Evolutionary conservation across 1,140 invertebrate genomes (phyloP).

Genomic region (Diprion similis): DNA sequence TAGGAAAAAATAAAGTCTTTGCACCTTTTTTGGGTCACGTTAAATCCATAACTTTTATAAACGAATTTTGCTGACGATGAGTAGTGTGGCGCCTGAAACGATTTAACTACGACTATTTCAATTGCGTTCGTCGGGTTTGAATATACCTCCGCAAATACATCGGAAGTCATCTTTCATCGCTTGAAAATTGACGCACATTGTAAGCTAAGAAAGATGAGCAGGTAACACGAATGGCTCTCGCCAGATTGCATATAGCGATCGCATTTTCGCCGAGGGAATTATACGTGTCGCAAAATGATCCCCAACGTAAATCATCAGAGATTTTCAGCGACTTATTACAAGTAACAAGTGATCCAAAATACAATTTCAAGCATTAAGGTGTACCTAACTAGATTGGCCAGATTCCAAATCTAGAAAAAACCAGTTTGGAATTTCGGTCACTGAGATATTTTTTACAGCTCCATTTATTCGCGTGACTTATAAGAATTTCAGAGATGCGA

Average conservation of each 20-base stretch:
- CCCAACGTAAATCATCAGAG: no score
- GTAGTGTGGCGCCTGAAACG: neutral
- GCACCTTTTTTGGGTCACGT: neutral
- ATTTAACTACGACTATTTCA: neutral
- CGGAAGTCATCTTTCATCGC: slow-evolving; percentile 11
- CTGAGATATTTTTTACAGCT: no score
- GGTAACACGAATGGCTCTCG: neutral
- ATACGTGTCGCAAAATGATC: no score
- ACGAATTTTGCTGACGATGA: neutral
- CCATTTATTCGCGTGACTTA: no score
- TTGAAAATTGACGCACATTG: neutral
- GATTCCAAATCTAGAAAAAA: neutral
- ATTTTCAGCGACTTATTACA: no score
- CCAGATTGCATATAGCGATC: no score
- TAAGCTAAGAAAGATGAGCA: neutral
- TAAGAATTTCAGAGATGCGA: no score
- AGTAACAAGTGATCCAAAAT: no score
- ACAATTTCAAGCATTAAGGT: no score
- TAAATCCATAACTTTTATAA: neutral
- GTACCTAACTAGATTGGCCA: neutral
- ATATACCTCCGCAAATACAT: neutral
- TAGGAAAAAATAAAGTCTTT: neutral
- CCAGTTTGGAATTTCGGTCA: no score
- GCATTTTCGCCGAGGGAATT: no score
- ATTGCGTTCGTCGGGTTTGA: neutral